Evolutionary conservation across 2,888 invertebrate species (phyloP).

Genomic region (Galeopsomyia nigrocyanea): DNA sequence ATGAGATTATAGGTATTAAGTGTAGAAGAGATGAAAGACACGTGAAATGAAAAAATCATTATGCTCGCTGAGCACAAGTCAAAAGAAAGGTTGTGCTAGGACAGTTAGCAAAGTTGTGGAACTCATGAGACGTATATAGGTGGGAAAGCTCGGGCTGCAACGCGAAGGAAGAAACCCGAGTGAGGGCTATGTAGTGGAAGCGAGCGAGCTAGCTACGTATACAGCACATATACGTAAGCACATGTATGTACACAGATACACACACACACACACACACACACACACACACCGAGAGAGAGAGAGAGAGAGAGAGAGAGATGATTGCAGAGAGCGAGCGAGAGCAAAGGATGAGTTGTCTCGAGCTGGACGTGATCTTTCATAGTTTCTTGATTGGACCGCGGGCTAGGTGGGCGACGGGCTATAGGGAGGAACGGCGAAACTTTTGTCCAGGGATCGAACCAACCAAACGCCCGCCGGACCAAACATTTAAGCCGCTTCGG

Average conservation of each 20-base stretch:
- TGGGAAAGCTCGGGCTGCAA: no score
- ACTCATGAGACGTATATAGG: no score
- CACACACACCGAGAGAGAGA: background rate
- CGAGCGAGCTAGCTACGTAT: no score
- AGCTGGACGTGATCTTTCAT: slow-evolving; percentile 68
- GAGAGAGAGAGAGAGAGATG: no score
- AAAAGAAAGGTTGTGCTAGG: no score
- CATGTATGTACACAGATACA: slow-evolving; percentile 26
- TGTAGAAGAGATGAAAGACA: no score
- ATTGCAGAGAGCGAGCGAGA: background rate
- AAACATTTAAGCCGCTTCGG: slow-evolving; percentile 61
- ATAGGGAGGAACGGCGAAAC: slow-evolving; percentile 53
- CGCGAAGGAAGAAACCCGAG: background rate
- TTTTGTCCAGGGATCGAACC: slow-evolving; percentile 60
- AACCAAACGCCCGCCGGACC: slow-evolving; percentile 57
- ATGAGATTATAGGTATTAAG: no score
- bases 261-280: slow-evolving; percentile 21
- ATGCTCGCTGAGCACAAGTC: no score
- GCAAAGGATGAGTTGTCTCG: slow-evolving; percentile 46
- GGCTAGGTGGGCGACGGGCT: slow-evolving; percentile 26
- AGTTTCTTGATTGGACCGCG: slow-evolving; percentile 65
- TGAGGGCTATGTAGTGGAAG: background rate
- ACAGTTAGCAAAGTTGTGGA: no score
- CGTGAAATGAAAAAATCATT: no score
- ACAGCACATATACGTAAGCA: no score